Conservation (phyloP, 1,140 invertebrate genomes). For the Tetragonula clypearis region DNA sequence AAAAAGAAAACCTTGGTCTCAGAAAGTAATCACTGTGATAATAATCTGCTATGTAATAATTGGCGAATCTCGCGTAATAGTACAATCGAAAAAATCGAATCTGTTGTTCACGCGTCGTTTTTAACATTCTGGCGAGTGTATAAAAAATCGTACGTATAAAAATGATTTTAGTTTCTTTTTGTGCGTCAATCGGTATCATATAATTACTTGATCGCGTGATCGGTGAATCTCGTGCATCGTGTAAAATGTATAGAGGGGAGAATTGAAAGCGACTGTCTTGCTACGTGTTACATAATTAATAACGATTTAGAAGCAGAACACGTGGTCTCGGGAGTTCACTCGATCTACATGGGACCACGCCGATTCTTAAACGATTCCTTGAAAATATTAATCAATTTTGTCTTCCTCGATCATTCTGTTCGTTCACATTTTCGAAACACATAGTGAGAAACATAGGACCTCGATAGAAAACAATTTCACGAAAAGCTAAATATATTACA, state of each 20-base stretch:
- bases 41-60: not conserved
- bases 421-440: too few relatives aligned
- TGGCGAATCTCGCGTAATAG: not conserved
- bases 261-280: conserved; percentile 51
- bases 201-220: conserved; percentile 40
- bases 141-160: not conserved
- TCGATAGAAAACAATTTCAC: too few relatives aligned
- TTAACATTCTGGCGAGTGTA: not conserved
- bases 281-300: conserved; percentile 44
- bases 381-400: too few relatives aligned
- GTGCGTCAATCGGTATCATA: conserved; percentile 30
- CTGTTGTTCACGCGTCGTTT: not conserved
- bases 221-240: conserved; percentile 3
- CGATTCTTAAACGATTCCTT: too few relatives aligned
- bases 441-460: too few relatives aligned
- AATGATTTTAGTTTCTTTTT: conserved; percentile 24
- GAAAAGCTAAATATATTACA: too few relatives aligned
- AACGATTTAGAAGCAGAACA: not conserved
- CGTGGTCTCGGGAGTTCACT: not conserved
- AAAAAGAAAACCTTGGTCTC: not conserved
- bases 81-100: too few relatives aligned
- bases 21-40: not conserved
- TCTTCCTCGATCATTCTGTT: too few relatives aligned
- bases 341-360: not conserved
- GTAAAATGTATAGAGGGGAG: not conserved